These are phyloP conservation scores for pig (Sus scrofa) DNA, from an alignment of 2,113 vertebrate genomes.

Conservation along the genomic window T2T-Sscrofa CM000812.6:268597501-268598000, in stretches of 20 bases:
- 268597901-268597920: neutral
- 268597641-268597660: neutral
- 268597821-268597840: neutral
- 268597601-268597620: neutral
- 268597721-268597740: neutral
- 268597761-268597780: neutral
- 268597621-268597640: rapidly evolving
- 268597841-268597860: constrained; percentile 47
- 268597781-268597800: constrained; percentile 42
- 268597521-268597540: neutral
- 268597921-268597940: neutral
- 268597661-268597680: neutral
- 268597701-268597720: rapidly evolving
- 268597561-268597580: neutral
- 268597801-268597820: constrained; percentile 52
- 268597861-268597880: neutral
- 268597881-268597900: neutral
- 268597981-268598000: neutral
- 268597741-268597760: neutral
- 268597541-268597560: rapidly evolving
- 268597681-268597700: neutral
- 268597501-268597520: neutral
- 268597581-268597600: neutral
- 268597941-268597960: neutral
- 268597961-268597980: neutral